Conservation (phyloP, 2,888 invertebrate species). For the Vandiemenella viatica region DNA sequence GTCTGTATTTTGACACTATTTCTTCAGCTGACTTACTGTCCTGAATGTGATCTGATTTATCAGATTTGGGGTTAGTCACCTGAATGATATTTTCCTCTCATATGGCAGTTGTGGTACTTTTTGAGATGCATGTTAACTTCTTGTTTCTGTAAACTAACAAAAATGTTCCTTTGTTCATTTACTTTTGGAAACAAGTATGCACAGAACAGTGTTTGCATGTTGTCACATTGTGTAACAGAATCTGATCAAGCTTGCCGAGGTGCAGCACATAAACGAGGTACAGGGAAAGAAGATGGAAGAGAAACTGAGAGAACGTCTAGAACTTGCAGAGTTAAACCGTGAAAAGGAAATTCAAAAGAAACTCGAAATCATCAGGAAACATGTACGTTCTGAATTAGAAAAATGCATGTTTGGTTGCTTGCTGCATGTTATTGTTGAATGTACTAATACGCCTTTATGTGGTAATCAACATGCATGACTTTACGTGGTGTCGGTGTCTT, state of each 20-base stretch:
- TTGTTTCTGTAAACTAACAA: not conserved
- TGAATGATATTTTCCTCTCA: no score
- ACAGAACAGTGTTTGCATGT: conserved; percentile 1
- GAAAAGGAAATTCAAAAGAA: conserved; percentile 74
- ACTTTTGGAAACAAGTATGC: not conserved
- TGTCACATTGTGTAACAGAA: conserved; percentile 30
- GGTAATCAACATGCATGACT: not conserved
- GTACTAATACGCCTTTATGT: not conserved
- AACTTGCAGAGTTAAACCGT: conserved; percentile 66
- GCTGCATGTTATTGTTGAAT: conserved; percentile 12
- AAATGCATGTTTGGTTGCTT: conserved; percentile 12
- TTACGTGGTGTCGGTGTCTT: not conserved
- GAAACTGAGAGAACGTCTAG: conserved; percentile 48
- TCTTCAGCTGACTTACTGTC: no score
- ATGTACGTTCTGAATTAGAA: conserved; percentile 42
- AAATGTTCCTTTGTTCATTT: not conserved
- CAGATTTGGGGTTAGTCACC: no score
- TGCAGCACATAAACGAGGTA: conserved; percentile 46
- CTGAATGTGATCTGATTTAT: no score
- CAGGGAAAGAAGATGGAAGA: conserved; percentile 37
- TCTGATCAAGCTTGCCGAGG: conserved; percentile 51
- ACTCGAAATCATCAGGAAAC: conserved; percentile 68
- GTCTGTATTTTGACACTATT: no score
- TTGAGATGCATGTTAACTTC: not conserved
- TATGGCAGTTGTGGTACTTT: not conserved